Evolutionary conservation across 2,113 vertebrate species (phyloP).

Genomic region (Montifringilla adamsi): DNA sequence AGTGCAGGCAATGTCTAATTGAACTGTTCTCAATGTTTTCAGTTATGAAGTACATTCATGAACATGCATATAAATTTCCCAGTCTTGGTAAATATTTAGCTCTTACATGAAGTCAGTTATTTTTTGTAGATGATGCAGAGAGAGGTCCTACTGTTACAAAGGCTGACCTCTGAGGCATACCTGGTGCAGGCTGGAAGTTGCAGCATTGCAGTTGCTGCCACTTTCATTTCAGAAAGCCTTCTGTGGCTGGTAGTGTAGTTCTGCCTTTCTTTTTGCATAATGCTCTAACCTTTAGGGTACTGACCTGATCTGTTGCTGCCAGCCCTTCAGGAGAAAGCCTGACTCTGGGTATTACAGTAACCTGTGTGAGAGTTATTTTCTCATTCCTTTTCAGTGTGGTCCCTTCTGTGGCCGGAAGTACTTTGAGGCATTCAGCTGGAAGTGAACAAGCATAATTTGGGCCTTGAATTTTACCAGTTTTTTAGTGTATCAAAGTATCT

Average conservation of each 20-base stretch:
- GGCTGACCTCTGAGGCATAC: not conserved
- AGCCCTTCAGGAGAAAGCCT: not conserved
- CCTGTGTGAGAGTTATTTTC: not conserved
- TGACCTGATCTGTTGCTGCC: fast-evolving
- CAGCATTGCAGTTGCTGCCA: not conserved
- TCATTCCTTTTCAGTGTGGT: not conserved
- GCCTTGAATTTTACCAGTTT: not conserved
- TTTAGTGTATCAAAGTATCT: not conserved
- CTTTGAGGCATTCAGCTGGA: not conserved
- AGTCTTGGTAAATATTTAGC: not conserved
- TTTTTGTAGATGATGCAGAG: not conserved
- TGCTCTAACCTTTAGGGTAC: not conserved
- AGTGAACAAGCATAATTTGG: not conserved
- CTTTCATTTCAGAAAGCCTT: not conserved
- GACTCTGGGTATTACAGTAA: not conserved
- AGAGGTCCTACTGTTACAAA: not conserved
- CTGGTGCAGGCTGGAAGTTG: not conserved
- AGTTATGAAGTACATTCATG: not conserved
- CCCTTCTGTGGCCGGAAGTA: not conserved
- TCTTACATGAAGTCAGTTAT: not conserved
- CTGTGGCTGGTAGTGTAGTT: not conserved
- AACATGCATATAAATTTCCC: not conserved
- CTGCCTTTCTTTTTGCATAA: not conserved
- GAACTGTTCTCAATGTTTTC: not conserved
- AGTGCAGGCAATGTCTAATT: not conserved